These are phyloP conservation scores for Argentina silus DNA, from an alignment of 2,797 vertebrate genomes.

Conservation along the genomic window DNA sequence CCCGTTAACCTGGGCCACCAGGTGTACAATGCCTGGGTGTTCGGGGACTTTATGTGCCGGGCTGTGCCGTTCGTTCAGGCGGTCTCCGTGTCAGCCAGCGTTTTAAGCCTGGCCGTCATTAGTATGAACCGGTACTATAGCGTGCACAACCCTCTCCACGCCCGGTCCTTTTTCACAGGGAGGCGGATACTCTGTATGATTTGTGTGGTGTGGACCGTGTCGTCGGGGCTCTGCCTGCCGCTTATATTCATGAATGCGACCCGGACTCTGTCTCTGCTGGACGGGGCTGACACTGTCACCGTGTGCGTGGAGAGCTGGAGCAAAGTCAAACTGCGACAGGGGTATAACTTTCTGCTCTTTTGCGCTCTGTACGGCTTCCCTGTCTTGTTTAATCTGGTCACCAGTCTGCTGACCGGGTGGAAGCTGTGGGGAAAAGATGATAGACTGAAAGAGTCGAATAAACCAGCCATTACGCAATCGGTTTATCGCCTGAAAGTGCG, in stretches of 20 bases:
- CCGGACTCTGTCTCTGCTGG: slow-evolving; percentile 57
- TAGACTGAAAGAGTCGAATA: slow-evolving; percentile 42
- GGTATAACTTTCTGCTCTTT: slow-evolving; percentile 73
- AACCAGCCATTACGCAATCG: slow-evolving; percentile 39
- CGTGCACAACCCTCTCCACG: slow-evolving; percentile 70
- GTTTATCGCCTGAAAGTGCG: slow-evolving; percentile 59
- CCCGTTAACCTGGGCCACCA: slow-evolving; percentile 72
- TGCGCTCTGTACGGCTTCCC: slow-evolving; percentile 70
- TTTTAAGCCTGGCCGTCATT: slow-evolving; percentile 70
- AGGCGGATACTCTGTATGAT: slow-evolving; percentile 65
- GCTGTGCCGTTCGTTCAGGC: slow-evolving; percentile 74
- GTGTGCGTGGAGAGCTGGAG: slow-evolving; percentile 73
- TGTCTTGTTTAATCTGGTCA: slow-evolving; percentile 68
- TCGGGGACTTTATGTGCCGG: slow-evolving; percentile 70
- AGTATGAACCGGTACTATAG: slow-evolving; percentile 73
- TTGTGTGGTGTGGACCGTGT: slow-evolving; percentile 61
- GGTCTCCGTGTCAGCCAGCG: slow-evolving; percentile 72
- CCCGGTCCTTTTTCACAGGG: slow-evolving; percentile 64
- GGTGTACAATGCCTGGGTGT: slow-evolving; percentile 72
- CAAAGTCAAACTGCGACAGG: slow-evolving; percentile 58
- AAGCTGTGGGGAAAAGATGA: slow-evolving; percentile 59
- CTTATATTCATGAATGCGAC: slow-evolving; percentile 69
- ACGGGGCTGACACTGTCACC: slow-evolving; percentile 50
- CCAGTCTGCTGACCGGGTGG: slow-evolving; percentile 64
- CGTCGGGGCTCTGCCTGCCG: slow-evolving; percentile 65